These are phyloP conservation scores for Aphaenogaster rudis DNA, from an alignment of 1,140 invertebrate species.

Conservation along the genomic window DNA sequence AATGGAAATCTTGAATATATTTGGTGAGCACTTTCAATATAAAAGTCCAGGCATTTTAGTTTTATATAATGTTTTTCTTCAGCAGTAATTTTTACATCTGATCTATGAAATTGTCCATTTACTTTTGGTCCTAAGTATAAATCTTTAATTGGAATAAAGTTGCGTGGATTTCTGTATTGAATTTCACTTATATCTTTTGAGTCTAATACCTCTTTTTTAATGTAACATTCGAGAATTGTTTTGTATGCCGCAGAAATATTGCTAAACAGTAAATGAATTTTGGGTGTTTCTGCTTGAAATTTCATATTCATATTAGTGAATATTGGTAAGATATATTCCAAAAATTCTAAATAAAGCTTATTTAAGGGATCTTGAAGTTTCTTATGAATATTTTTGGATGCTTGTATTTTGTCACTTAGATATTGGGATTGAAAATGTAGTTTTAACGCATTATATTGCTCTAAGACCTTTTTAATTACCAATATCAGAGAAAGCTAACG, in stretches of 20 bases:
- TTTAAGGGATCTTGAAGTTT: not conserved
- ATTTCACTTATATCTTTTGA: slow-evolving; percentile 36
- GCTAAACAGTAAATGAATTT: slow-evolving; percentile 62
- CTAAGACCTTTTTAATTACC: slow-evolving; percentile 45
- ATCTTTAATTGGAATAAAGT: slow-evolving; percentile 48
- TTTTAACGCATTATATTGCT: slow-evolving; percentile 61
- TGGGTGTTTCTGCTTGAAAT: slow-evolving; percentile 62
- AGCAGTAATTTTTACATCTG: slow-evolving; percentile 8
- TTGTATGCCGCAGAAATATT: slow-evolving; percentile 54
- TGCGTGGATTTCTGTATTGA: slow-evolving; percentile 48
- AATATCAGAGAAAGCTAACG: not conserved
- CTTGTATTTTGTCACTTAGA: slow-evolving; percentile 54
- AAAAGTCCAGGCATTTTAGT: slow-evolving; percentile 60
- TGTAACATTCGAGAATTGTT: slow-evolving; percentile 63
- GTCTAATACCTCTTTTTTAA: slow-evolving; percentile 63
- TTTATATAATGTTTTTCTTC: slow-evolving; percentile 55
- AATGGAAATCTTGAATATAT: slow-evolving; percentile 61
- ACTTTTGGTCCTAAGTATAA: slow-evolving; percentile 66
- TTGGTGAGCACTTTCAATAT: slow-evolving; percentile 52
- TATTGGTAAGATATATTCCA: slow-evolving; percentile 5
- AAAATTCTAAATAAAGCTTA: slow-evolving; percentile 11
- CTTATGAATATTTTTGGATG: not conserved
- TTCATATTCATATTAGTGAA: slow-evolving; percentile 5
- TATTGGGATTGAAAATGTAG: slow-evolving; percentile 61
- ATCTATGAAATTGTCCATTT: slow-evolving; percentile 39